Evolutionary conservation across 2,888 invertebrate genomes (phyloP).

Genomic region (Ernsta delagoae): DNA sequence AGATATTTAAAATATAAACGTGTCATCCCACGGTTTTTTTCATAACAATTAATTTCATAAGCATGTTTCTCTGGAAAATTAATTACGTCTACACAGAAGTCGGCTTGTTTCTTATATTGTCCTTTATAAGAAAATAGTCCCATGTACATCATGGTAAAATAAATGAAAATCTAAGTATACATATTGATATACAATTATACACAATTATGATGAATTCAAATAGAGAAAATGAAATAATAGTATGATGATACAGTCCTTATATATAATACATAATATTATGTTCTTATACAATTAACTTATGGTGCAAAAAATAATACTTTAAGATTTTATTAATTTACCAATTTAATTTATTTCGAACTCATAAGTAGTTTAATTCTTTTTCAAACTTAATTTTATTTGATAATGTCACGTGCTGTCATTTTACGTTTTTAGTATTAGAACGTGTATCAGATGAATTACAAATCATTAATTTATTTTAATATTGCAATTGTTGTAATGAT

Average conservation of each 20-base stretch:
- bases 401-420: slow-evolving; percentile 29
- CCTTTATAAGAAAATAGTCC: no score
- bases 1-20: no score
- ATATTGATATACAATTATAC: no score
- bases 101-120: no score
- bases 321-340: slow-evolving; percentile 41
- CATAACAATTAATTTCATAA: no score
- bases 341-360: slow-evolving; percentile 19
- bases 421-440: slow-evolving; percentile 15
- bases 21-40: no score
- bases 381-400: not conserved
- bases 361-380: not conserved
- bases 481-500: slow-evolving; percentile 36
- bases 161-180: no score
- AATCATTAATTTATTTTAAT: slow-evolving; percentile 38
- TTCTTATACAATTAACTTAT: slow-evolving; percentile 44
- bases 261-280: not conserved
- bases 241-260: slow-evolving; percentile 19
- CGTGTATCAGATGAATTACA: slow-evolving; percentile 18
- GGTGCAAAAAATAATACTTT: slow-evolving; percentile 69
- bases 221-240: not conserved
- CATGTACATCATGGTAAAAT: no score
- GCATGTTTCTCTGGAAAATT: no score
- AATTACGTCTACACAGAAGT: no score
- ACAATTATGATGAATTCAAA: no score